phyloP scores from a whole-genome alignment of 1,140 invertebrate species.

The Aphelinus certus region DNA sequence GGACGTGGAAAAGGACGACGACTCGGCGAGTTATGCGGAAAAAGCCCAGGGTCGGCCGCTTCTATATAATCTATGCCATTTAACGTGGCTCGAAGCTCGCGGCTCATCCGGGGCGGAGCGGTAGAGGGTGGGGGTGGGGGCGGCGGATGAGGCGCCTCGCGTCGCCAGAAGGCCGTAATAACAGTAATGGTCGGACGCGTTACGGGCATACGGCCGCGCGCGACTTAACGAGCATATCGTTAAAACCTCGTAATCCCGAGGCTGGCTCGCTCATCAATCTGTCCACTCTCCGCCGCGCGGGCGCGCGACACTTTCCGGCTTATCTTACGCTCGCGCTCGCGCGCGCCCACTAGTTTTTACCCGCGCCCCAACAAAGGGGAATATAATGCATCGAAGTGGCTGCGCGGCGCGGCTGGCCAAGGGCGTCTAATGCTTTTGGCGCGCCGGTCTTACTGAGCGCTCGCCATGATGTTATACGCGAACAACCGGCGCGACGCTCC shows the following conservation, averaged over 20 bases:
- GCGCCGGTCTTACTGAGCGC: background rate
- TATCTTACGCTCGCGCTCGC: background rate
- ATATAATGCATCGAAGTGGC: background rate
- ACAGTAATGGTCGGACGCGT: constrained; percentile 11
- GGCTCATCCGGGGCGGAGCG: too few relatives aligned
- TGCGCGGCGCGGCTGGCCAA: too few relatives aligned
- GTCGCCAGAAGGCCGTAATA: constrained; percentile 14
- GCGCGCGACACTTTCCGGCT: background rate
- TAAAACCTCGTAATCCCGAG: constrained; percentile 45
- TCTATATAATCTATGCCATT: too few relatives aligned
- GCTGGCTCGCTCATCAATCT: background rate
- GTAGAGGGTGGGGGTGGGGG: background rate
- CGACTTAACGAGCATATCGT: constrained; percentile 43
- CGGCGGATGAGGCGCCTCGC: background rate
- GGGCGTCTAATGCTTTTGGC: constrained; percentile 22
- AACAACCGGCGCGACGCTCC: too few relatives aligned
- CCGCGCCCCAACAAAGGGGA: background rate
- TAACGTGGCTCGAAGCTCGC: too few relatives aligned
- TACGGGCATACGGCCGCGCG: constrained; percentile 6
- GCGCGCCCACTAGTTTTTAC: background rate
- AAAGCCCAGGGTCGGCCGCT: too few relatives aligned
- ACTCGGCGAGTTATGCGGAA: too few relatives aligned
- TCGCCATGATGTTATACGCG: too few relatives aligned
- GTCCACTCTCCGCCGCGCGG: too few relatives aligned
- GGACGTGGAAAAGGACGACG: too few relatives aligned